Evolutionary conservation across 2,113 vertebrate genomes (phyloP).

Genomic region (Psammodynastes pulverulentus): DNA sequence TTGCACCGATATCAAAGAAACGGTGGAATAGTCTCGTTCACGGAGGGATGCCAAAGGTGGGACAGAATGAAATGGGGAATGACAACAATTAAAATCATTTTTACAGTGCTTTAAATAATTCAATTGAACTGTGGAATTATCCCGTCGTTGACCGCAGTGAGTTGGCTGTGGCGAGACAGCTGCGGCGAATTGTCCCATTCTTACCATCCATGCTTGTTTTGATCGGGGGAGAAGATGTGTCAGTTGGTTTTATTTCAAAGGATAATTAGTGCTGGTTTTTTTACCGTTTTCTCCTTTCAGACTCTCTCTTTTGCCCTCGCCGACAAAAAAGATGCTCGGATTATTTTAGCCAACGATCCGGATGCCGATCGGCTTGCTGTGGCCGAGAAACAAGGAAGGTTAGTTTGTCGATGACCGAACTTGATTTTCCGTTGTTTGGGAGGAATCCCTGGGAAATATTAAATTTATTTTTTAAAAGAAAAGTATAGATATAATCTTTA

Average conservation of each 20-base stretch:
- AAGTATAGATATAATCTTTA: too few species aligned
- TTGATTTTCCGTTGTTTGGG: not conserved
- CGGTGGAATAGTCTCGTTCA: rapidly evolving
- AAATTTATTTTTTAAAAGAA: not conserved
- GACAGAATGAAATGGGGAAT: not conserved
- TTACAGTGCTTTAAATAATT: not conserved
- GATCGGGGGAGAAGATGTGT: not conserved
- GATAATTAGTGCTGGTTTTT: not conserved
- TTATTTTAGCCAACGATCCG: conserved; percentile 93
- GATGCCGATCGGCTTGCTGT: conserved; percentile 93
- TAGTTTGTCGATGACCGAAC: not conserved
- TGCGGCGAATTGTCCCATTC: not conserved
- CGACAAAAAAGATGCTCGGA: conserved; percentile 81
- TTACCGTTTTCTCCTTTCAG: conserved; percentile 67
- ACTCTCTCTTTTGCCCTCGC: conserved; percentile 91
- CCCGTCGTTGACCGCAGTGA: too few species aligned
- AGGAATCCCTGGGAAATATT: not conserved
- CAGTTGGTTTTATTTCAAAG: not conserved
- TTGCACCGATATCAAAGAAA: not conserved
- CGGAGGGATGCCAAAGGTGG: not conserved
- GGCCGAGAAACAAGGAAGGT: conserved; percentile 89
- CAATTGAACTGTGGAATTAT: not conserved
- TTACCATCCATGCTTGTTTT: not conserved
- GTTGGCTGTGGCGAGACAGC: not conserved
- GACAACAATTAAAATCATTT: not conserved